Conservation (phyloP, 2,113 vertebrate species). For the Gobiocypris rarus region DNA sequence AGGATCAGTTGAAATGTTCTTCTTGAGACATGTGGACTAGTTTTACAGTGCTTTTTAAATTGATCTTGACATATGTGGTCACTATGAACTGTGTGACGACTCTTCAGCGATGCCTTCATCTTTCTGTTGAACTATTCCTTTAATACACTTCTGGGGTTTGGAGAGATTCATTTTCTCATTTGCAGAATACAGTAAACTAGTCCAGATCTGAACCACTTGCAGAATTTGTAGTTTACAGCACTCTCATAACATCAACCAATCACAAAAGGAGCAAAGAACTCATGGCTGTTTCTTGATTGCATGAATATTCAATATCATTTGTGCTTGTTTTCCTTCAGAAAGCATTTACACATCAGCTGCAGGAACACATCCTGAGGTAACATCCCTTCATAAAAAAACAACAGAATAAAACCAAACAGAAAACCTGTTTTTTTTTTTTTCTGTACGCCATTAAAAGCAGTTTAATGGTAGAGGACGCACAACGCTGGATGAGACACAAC, state of each 20-base stretch:
- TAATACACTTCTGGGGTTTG: not conserved
- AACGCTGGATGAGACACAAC: not conserved
- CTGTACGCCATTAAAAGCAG: not conserved
- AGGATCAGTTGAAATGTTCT: not conserved
- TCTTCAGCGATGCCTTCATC: not conserved
- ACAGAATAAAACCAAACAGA: not conserved
- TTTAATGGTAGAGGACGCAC: slow-evolving; percentile 12
- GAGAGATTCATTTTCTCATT: not conserved
- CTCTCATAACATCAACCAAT: not conserved
- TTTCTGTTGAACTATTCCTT: not conserved
- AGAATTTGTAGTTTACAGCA: not conserved
- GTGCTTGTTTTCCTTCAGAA: not conserved
- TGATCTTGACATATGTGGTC: not conserved
- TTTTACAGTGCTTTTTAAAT: not conserved
- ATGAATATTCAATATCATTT: not conserved
- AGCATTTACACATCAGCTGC: not conserved
- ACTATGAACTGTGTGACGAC: not conserved
- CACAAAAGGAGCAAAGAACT: not conserved
- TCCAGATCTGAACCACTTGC: not conserved
- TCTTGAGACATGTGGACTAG: not conserved
- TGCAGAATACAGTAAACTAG: not conserved
- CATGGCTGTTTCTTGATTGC: slow-evolving; percentile 4
- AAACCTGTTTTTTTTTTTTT: not conserved
- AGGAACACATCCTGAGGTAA: slow-evolving; percentile 19
- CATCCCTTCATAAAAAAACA: not conserved